phyloP scores from a whole-genome alignment of 2,888 invertebrate genomes.

The Cybosia mesomella region DNA sequence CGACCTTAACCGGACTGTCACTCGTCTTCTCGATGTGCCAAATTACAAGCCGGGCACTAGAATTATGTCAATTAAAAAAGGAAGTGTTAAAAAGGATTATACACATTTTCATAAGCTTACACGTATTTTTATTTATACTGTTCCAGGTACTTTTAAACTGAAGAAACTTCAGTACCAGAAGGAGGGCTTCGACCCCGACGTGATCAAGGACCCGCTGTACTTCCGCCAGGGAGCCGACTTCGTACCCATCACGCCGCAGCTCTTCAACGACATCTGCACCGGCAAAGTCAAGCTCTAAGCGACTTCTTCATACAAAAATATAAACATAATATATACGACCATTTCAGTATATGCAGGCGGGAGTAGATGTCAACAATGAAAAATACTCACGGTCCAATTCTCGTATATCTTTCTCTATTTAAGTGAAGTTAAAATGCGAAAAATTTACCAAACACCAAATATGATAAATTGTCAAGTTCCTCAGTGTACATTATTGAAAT shows the following conservation, averaged over 20 bases:
- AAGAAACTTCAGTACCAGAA: slow-evolving; percentile 95
- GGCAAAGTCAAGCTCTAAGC: slow-evolving; percentile 79
- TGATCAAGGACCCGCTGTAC: slow-evolving; percentile 91
- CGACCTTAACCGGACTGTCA: too few relatives aligned
- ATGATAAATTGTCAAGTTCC: neutral
- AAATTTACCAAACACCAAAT: neutral
- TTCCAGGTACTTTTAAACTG: slow-evolving; percentile 95
- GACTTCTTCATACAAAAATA: slow-evolving; percentile 1
- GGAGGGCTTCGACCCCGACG: slow-evolving; percentile 93
- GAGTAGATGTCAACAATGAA: neutral
- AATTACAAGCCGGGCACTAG: too few relatives aligned
- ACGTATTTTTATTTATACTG: neutral
- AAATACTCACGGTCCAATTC: too few relatives aligned
- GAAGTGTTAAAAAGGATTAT: too few relatives aligned
- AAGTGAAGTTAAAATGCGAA: neutral
- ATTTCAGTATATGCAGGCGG: slow-evolving; percentile 11
- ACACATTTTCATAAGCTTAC: neutral
- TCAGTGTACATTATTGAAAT: neutral
- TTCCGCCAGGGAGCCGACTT: slow-evolving; percentile 87
- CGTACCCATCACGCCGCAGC: slow-evolving; percentile 86
- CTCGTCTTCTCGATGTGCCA: too few relatives aligned
- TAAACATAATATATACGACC: neutral
- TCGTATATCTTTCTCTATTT: too few relatives aligned
- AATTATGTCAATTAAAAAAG: too few relatives aligned
- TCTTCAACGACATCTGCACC: slow-evolving; percentile 87